Base-by-base conservation (phyloP, 1,140 invertebrate genomes). In the Oreohelix idahoensis region DNA sequence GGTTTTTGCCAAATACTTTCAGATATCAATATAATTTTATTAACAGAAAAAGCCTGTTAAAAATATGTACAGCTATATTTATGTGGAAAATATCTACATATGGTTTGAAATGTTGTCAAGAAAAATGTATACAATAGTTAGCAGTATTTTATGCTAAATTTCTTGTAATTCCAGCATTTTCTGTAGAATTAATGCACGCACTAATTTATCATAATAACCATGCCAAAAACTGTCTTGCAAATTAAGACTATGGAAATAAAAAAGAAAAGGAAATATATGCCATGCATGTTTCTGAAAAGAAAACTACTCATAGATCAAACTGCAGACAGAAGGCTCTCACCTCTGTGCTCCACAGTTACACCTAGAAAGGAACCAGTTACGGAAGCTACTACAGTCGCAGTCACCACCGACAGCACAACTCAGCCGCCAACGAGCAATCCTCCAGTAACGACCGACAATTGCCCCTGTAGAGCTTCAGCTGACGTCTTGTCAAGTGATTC, bases 401-500 rank as follows among this genome's bases (percentile, higher is more conserved):
- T 35, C 1, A 20, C 39, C 20, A 29, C 36, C 45, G n/a, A n/a
- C 29, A 5, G 29, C 11, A 69, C 74, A n/a, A 83, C 81, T 58
- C 76, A 73, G 49, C 76, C 63, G 49, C 42, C 81, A 38, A 38
- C 69, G 45, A 42, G 77, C 70, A 38, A 17, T 23, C 23, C 79
- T 23, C 15, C 63, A 20, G 1, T 38, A 32, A 80, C 78, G n/a
- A 70, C 71, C 10, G 49, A 69, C 45, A 75, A 38, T 32, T 39
- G 45, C 36, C 35, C 69, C 20, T 76, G 51, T 42, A 17, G 74
- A 35, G 63, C 23, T 17, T 32, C 63, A 8, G 29, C n/a, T 10
- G 10, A 49, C 45, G 17, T 17, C n/a, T 32, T 66, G n/a, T 66
- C 63, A 2, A 66, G 63, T 66, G 63, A 66, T 66, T 29, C 63